A percentile compares a stretch with the other conserved stretches of the same genome.
phyloP scores from a whole-genome alignment of 2,888 invertebrate species.

The Bembecia ichneumoniformis region DNA sequence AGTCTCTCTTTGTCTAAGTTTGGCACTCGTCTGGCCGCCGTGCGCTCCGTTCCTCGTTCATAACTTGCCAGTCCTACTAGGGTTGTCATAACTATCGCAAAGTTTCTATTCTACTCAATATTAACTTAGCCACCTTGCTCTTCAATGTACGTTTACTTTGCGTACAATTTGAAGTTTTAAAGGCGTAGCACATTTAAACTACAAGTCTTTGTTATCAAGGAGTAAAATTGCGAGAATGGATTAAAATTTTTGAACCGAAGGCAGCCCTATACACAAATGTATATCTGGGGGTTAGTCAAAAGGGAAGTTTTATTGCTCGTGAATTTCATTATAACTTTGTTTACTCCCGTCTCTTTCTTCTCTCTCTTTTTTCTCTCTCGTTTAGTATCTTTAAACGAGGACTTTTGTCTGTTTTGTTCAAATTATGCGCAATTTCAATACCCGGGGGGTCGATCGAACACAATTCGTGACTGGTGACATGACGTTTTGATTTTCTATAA shows the following conservation, averaged over 20 bases:
- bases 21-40: constrained; percentile 51
- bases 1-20: constrained; percentile 65
- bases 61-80: background rate
- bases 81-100: background rate
- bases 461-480: background rate
- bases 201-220: too few species aligned
- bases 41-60: constrained; percentile 12
- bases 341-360: constrained; percentile 34
- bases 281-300: constrained; percentile 65
- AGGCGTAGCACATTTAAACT: too few species aligned
- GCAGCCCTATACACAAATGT: constrained; percentile 51
- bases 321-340: constrained; percentile 71
- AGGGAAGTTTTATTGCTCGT: constrained; percentile 70
- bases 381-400: constrained; percentile 62
- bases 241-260: constrained; percentile 2
- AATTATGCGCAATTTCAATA: constrained; percentile 46
- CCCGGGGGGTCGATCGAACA: constrained; percentile 2
- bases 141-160: too few species aligned
- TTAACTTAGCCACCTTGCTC: too few species aligned
- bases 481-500: too few species aligned
- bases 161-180: too few species aligned
- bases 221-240: too few species aligned
- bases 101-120: too few species aligned
- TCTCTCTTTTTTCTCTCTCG: constrained; percentile 25
- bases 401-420: constrained; percentile 67